Base-by-base conservation (phyloP, 2,888 invertebrate species). In the Drosophila peninsularis region DNA sequence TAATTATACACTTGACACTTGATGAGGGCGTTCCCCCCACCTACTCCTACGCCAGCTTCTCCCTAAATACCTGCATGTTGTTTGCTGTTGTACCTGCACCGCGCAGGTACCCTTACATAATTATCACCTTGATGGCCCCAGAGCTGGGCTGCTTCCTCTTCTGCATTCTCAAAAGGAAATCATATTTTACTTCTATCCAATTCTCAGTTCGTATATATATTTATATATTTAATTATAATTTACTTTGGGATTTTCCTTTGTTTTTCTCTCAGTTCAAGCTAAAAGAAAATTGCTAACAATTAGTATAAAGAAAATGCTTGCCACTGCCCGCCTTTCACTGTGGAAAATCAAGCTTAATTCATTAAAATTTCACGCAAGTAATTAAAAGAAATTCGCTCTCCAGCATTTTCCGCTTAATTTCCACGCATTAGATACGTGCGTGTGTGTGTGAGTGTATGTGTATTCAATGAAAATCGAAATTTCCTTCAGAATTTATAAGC, bases 1-100 rank as follows among this genome's bases (percentile, higher is more conserved):
- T 75, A 88, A 87, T 83, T 88, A 88, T 83, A 82, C 89, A 84
- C 89, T 88, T 86, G 83, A 88, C 89, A 86, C 80, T 78, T 88
- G 88, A 85, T 66, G 83, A 82, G 80, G 82, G 80, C 77, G 47
- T 49, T 17, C 42, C 42, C 19, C 47, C 47, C 52, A 24, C n/a
- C 24, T 11, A 14, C 30, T 10, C 52, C 24, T 47, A 47, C 45
- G n/a, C 17, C 45, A 30, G 27, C 45, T 14, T 32, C 36, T 36
- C 36, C 6, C 36, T 41, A 30, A 27, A 44, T 36, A 24, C 54
- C 49, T 21, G 30, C 36, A 34, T 10, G 21, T 57, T 14, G 34
- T 19, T 17, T 9, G 19, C 11, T 17, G 11, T n/a, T n/a, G 10
- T 71, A 65, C 77, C 77, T 76, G 72, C 4, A 3, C 42, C 42